These are phyloP conservation scores for Cetoscarus ocellatus DNA, from an alignment of 2,797 vertebrate genomes.

Conservation along the genomic window DNA sequence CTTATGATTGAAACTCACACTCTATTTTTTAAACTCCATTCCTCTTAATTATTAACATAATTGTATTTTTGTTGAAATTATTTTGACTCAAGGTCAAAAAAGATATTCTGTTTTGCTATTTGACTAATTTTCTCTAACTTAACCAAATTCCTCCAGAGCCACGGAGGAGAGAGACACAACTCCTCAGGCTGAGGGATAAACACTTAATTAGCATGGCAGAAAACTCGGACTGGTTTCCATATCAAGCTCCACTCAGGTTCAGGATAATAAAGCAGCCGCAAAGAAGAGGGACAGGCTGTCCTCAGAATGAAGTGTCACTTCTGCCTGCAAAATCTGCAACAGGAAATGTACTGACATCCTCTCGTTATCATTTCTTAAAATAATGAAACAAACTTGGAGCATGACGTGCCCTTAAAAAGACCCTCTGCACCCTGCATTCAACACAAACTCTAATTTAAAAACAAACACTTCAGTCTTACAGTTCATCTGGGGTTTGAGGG, in stretches of 20 bases:
- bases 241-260: not conserved
- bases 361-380: not conserved
- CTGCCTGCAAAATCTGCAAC: not conserved
- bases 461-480: too few species aligned
- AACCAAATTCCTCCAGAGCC: not conserved
- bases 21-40: too few species aligned
- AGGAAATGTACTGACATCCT: not conserved
- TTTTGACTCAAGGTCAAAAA: too few species aligned
- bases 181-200: not conserved
- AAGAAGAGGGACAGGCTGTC: conserved; percentile 1
- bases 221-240: not conserved
- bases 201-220: not conserved
- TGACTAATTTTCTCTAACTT: not conserved
- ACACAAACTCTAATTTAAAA: not conserved
- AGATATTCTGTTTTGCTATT: too few species aligned
- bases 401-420: not conserved
- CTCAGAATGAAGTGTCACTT: not conserved
- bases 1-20: too few species aligned
- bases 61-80: too few species aligned
- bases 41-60: too few species aligned
- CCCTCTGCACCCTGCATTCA: not conserved
- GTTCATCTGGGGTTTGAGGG: too few species aligned
- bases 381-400: not conserved
- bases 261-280: not conserved
- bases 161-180: not conserved